Evolutionary conservation across 2,888 invertebrate species (phyloP), one percentile per base, ranked within the genome.

Genomic region (Sepioteuthis lessoniana): DNA sequence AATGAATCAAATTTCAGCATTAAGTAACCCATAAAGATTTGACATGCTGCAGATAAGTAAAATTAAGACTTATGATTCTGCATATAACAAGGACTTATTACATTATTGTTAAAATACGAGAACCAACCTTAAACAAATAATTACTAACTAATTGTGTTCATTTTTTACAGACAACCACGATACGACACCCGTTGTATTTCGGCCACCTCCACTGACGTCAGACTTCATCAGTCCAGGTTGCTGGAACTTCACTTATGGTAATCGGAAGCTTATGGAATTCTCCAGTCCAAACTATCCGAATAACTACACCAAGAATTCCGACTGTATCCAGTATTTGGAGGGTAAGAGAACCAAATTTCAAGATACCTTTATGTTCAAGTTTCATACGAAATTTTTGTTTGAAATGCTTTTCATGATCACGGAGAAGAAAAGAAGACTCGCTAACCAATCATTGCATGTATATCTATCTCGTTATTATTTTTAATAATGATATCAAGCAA

Each of bases 241-340:
- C 94, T 96, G 95, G 95, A 96, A 96, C 94, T 96, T 97, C 94
- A 96, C 96, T 13, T 94, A 95, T 47, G 96, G 96, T 4, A 96
- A 96, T 95, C 96, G 96, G 95, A 94, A 95, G 16, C 95, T 95
- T 4, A 96, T 96, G 95, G 96, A 96, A 93, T 96, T 96, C 94
- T 96, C 96, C 95, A 96, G 96, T n/a, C 97, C 97, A 13, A 95
- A 95, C 91, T 97, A 96, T 94, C 96, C 96, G 0, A 94, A 95
- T 0, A 95, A 96, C 76, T 97, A 97, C 95, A 95, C 95, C 37
- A 96, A 96, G 95, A 95, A 96, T 94, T 95, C 96, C 0, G 96
- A 96, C 94, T 97, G 97, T 94, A 96, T 96, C 46, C 96, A 95
- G 46, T 95, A 96, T 90, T 94, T 96, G 31, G 95, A 96, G 95